Base-by-base conservation (phyloP, 2,888 invertebrate genomes). In the Conops quadrifasciatus region DNA sequence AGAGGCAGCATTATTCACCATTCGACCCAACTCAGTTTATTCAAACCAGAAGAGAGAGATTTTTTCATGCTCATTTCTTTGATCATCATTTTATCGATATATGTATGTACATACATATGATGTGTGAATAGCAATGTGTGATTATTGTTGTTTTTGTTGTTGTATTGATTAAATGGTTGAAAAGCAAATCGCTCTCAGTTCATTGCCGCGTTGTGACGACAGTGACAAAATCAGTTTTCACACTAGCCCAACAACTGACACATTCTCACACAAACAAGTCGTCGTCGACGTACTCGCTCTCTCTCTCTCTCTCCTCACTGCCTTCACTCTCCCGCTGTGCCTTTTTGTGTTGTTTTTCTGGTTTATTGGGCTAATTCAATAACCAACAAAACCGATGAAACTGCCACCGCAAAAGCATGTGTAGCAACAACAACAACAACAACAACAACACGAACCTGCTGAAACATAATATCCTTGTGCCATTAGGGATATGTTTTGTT, bases 291-390 rank as follows among this genome's bases (percentile, higher is more conserved):
- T n/a, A 16, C 19, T 19, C 56, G 45, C 45, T 45, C 63, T 67
- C n/a, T n/a, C 4, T 45, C 68, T 36, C 24, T 69, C 26, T 62
- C 74, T 72, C 68, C 73, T 71, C 72, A 75, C 72, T 72, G 68
- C 72, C 53, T 64, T 16, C 1, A 51, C 63, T 51, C 7, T 56
- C 16, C 26, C 67, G 58, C 64, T 73, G 67, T 74, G 59, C 67
- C 73, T 71, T 72, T 77, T 75, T 80, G 79, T 80, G 80, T 83
- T 85, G 82, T 84, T 85, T 85, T 85, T 85, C 85, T 84, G 84
- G 83, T 84, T 85, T 85, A 85, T 85, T 85, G 85, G 83, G 83
- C 85, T 85, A 85, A 85, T 85, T 85, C 85, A 85, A 85, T 85
- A 84, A 84, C 82, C 83, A 79, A 79, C 80, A 79, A 81, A 80